phyloP scores from a whole-genome alignment of 1,140 invertebrate genomes.

The Aradophagus sp. region DNA sequence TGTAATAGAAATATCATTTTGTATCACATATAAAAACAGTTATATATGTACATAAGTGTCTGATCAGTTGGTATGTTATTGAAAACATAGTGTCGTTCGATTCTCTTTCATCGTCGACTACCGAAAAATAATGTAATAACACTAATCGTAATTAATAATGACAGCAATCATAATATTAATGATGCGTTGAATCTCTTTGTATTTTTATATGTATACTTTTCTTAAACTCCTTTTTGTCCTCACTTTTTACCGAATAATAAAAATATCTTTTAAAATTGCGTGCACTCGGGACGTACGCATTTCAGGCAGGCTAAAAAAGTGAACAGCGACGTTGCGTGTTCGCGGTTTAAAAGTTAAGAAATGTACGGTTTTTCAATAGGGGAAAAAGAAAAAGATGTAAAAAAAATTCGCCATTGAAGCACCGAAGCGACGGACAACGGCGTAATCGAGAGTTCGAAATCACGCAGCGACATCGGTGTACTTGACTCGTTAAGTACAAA shows the following conservation, averaged over 20 bases:
- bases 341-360: slow-evolving; percentile 1
- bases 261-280: slow-evolving; percentile 11
- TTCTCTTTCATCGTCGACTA: slow-evolving; percentile 13
- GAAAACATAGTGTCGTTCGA: slow-evolving; percentile 17
- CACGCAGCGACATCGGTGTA: slow-evolving; percentile 4
- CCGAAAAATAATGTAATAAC: slow-evolving; percentile 1
- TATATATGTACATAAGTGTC: slow-evolving; percentile 69
- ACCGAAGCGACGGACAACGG: slow-evolving; percentile 4
- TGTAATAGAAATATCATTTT: slow-evolving; percentile 70
- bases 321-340: slow-evolving; percentile 1
- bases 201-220: no score
- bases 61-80: slow-evolving; percentile 11
- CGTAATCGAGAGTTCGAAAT: background rate
- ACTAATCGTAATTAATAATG: background rate
- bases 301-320: slow-evolving; percentile 12
- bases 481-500: slow-evolving; percentile 23
- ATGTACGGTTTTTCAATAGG: no score
- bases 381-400: no score
- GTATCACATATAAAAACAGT: slow-evolving; percentile 75
- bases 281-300: background rate
- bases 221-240: no score
- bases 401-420: background rate
- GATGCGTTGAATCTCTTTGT: background rate
- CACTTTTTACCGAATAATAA: slow-evolving; percentile 5
- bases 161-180: background rate